phyloP scores from a whole-genome alignment of 37 sponge, comb jelly and placozoan genomes.

The Hexactinellida sp. region DNA sequence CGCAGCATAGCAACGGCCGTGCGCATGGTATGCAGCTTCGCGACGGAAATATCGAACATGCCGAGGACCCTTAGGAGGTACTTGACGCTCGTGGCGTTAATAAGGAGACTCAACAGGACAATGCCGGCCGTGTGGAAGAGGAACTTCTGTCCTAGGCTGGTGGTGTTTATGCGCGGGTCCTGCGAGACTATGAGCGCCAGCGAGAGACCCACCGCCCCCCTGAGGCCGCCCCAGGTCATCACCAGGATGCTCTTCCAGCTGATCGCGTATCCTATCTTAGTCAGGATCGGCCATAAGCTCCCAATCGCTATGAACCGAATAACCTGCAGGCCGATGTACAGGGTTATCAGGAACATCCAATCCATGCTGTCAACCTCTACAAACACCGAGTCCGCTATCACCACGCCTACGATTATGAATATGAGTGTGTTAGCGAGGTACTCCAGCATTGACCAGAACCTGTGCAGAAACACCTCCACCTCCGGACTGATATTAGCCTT shows the following conservation, averaged over 20 bases:
- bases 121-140: slow-evolving; percentile 82
- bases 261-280: slow-evolving; percentile 52
- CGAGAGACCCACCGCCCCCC: slow-evolving; percentile 78
- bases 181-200: slow-evolving; percentile 70
- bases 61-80: slow-evolving; percentile 56
- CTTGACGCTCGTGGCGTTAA: slow-evolving; percentile 72
- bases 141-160: slow-evolving; percentile 55
- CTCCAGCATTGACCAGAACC: slow-evolving; percentile 86
- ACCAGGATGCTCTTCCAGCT: slow-evolving; percentile 47
- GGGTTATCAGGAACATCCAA: slow-evolving; percentile 51
- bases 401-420: slow-evolving; percentile 76
- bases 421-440: slow-evolving; percentile 86
- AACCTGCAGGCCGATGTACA: slow-evolving; percentile 60
- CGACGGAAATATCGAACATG: slow-evolving; percentile 62
- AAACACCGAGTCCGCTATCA: slow-evolving; percentile 58
- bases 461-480: slow-evolving; percentile 77
- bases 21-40: slow-evolving; percentile 46
- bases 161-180: slow-evolving; percentile 29
- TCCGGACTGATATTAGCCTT: slow-evolving; percentile 80
- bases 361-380: slow-evolving; percentile 39
- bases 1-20: slow-evolving; percentile 41
- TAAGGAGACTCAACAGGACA: slow-evolving; percentile 61
- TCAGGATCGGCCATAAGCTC: slow-evolving; percentile 39
- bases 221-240: slow-evolving; percentile 79
- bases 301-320: slow-evolving; percentile 49